Percentiles rank a stretch among this genome's conserved stretches.
These are phyloP conservation scores for Morpho achilles DNA, from an alignment of 2,888 invertebrate genomes.

Conservation along the genomic window DNA sequence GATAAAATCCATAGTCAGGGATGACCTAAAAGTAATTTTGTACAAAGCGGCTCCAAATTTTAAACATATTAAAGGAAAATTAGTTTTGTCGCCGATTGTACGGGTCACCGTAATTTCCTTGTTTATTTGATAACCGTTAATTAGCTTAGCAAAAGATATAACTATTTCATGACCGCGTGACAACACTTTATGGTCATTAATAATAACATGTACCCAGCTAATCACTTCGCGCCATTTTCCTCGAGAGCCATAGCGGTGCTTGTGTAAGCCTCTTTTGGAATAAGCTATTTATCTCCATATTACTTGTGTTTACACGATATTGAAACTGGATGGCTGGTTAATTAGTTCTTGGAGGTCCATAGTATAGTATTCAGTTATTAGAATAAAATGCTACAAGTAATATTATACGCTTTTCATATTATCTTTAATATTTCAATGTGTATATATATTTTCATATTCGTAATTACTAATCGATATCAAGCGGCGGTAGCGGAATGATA, in stretches of 20 bases:
- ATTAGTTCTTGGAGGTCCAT: too few species aligned
- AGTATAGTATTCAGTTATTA: too few species aligned
- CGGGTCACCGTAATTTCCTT: slow-evolving; percentile 17
- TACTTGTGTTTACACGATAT: not conserved
- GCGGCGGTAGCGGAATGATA: too few species aligned
- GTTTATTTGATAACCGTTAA: slow-evolving; percentile 30
- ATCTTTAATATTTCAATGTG: too few species aligned
- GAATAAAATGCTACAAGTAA: too few species aligned
- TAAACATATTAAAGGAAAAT: not conserved
- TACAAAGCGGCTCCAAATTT: too few species aligned
- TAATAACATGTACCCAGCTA: slow-evolving; percentile 2
- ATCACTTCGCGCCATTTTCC: slow-evolving; percentile 10
- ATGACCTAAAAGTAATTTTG: too few species aligned
- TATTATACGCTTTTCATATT: too few species aligned
- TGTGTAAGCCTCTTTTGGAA: slow-evolving; percentile 6
- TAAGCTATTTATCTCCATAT: not conserved
- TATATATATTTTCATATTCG: too few species aligned
- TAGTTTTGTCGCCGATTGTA: slow-evolving; percentile 9
- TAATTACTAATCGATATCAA: too few species aligned
- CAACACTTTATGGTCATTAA: slow-evolving; percentile 19
- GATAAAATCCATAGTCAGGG: too few species aligned
- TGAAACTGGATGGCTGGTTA: too few species aligned
- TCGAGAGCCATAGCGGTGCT: slow-evolving; percentile 5
- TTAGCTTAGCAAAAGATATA: slow-evolving; percentile 36
- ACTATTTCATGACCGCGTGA: slow-evolving; percentile 31